Percentiles rank a stretch among this genome's conserved stretches.
Evolutionary conservation across 1,140 invertebrate species (phyloP).

Genomic region (Hypsibius dujardini): DNA sequence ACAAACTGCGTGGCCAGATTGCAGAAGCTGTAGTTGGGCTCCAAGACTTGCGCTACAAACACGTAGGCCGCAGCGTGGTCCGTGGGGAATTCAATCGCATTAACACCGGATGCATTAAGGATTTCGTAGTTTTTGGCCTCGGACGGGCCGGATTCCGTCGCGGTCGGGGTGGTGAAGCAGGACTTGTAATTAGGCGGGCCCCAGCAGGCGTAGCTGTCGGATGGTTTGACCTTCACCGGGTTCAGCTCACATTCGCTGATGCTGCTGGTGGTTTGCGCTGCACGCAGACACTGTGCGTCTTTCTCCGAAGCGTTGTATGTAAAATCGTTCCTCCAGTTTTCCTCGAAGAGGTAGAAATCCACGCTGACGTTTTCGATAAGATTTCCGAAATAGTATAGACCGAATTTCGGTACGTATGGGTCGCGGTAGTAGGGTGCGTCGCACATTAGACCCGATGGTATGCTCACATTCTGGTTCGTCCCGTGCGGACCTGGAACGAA

Average conservation of each 20-base stretch:
- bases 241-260: background rate
- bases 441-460: no score
- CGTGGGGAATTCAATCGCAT: background rate
- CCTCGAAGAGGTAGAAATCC: background rate
- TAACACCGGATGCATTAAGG: background rate
- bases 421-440: no score
- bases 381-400: no score
- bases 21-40: conserved; percentile 6
- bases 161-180: background rate
- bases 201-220: background rate
- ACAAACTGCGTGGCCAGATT: background rate
- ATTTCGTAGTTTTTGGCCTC: background rate
- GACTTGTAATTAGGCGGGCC: background rate
- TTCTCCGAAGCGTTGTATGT: background rate
- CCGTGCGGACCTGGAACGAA: no score
- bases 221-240: background rate
- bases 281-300: background rate
- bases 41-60: background rate
- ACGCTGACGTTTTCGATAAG: background rate
- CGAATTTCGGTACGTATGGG: no score
- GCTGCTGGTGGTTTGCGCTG: background rate
- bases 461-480: no score
- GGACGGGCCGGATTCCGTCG: background rate
- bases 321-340: background rate
- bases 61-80: background rate